Base-by-base conservation (phyloP, 2,113 vertebrate species). In the Coptodon bakossiorum region DNA sequence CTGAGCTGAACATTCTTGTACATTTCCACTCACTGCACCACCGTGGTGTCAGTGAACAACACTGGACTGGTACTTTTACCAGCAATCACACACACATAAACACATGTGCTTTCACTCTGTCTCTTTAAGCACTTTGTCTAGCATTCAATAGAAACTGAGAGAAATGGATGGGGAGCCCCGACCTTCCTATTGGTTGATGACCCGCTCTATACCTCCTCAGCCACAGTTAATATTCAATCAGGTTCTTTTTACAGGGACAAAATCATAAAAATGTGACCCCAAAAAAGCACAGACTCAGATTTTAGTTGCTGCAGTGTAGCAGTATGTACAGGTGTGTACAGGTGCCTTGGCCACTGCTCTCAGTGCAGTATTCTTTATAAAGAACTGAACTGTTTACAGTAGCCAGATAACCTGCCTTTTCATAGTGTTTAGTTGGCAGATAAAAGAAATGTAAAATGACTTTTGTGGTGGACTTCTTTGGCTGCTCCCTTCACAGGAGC, bases 161-260 rank as follows among this genome's bases (percentile, higher is more conserved):
- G 68, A 34, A 63, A 48, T 48, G 68, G 11, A 14, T 48, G 68
- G 22, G 9, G 24, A 6, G 38, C 13, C 61, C 4, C 12, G 0
- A 29, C 40, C 22, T 45, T 73, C 1, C 40, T 17, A 10, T 73
- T 17, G 66, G 3, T 45, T 27, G 40, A 73, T 10, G 22, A 73
- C 9, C 68, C 2, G 0, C 22, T 0, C 14, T 48, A 27, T 0
- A 1, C 0, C 13, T 71, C 68, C 40, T 48, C 38, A 45, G 40
- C 40, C 14, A 48, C 22, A 29, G 40, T 45, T 10, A 27, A 76
- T 45, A 76, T 76, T 76, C 24, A 48, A 5, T 76, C 24, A 12
- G 71, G 0, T 50, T 48, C 6, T 48, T 76, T 48, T 17, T 66
- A 76, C 0, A 29, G 48, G 16, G 71, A 48, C 14, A 76, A 19